Base-by-base conservation (phyloP, 2,113 vertebrate genomes). In the Galemys pyrenaicus region DNA sequence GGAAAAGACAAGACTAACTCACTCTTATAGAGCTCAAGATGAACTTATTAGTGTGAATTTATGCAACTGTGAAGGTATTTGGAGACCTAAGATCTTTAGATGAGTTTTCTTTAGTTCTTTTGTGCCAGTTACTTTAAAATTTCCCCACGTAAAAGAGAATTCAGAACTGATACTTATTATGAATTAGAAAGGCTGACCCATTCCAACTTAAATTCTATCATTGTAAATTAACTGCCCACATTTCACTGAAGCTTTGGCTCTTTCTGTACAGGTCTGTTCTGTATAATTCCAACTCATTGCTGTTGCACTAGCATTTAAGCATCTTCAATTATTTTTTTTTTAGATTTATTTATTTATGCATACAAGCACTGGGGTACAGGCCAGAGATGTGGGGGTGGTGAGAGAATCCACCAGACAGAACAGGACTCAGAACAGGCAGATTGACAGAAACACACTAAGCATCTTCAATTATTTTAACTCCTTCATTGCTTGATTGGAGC, bases 401-500 rank as follows among this genome's bases (percentile, higher is more conserved):
- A n/a, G n/a, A n/a, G n/a, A n/a, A n/a, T n/a, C n/a, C n/a, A n/a
- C n/a, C n/a, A n/a, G n/a, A n/a, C n/a, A n/a, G n/a, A n/a, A n/a
- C n/a, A n/a, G n/a, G n/a, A n/a, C n/a, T n/a, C n/a, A n/a, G n/a
- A n/a, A n/a, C n/a, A n/a, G n/a, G n/a, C n/a, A n/a, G n/a, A n/a
- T n/a, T n/a, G n/a, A n/a, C n/a, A n/a, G n/a, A n/a, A n/a, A n/a
- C n/a, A n/a, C n/a, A n/a, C n/a, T 70, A 51, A 35, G 35, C 86
- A 41, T 37, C 81, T 90, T 94, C 41, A 92, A 92, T 93, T 93
- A 71, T 75, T n/a, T 93, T 94, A 94, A 95, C 71, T 46, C 80
- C 56, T 90, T 92, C 70, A 80, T 20, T 73, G 74, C 71, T 85
- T 84, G 67, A 58, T 1, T 54, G 73, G 73, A 96, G 30, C 71